A percentile compares a stretch with the other conserved stretches of the same genome.
phyloP scores from a whole-genome alignment of 2,113 vertebrate genomes.

The Serinus canaria region DNA sequence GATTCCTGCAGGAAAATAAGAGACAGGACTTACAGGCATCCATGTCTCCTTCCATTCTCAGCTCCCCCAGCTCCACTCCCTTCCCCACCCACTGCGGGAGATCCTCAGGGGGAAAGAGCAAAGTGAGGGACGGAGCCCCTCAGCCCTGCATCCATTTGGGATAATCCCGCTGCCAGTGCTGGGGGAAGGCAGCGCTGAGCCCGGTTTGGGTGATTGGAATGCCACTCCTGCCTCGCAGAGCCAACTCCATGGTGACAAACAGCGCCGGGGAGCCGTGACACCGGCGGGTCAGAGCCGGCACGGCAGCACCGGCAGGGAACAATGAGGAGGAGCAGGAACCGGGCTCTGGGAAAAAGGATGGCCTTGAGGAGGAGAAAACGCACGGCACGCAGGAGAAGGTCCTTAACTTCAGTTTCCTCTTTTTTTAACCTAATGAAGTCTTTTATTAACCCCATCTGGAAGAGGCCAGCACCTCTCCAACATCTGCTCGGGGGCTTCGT shows the following conservation, averaged over 20 bases:
- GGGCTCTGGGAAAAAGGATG: neutral
- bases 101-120: neutral
- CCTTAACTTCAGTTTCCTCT: neutral
- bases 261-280: neutral
- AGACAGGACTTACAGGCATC: neutral
- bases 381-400: neutral
- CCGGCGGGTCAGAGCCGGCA: neutral
- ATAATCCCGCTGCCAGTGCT: fast-evolving
- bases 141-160: neutral
- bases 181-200: neutral
- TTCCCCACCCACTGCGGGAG: neutral
- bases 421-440: neutral
- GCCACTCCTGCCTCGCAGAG: neutral
- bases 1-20: neutral
- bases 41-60: fast-evolving
- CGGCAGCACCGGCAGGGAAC: neutral
- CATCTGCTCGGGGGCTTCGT: neutral
- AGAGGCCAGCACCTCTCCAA: neutral
- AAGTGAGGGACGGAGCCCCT: fast-evolving
- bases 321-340: neutral
- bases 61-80: neutral
- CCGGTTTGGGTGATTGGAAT: neutral
- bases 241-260: constrained; percentile 40
- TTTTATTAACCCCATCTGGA: neutral
- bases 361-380: constrained; percentile 15